A percentile compares a stretch with the other conserved stretches of the same genome.
Conservation (phyloP, 2,797 vertebrate species). For the Perodicticus potto region DNA sequence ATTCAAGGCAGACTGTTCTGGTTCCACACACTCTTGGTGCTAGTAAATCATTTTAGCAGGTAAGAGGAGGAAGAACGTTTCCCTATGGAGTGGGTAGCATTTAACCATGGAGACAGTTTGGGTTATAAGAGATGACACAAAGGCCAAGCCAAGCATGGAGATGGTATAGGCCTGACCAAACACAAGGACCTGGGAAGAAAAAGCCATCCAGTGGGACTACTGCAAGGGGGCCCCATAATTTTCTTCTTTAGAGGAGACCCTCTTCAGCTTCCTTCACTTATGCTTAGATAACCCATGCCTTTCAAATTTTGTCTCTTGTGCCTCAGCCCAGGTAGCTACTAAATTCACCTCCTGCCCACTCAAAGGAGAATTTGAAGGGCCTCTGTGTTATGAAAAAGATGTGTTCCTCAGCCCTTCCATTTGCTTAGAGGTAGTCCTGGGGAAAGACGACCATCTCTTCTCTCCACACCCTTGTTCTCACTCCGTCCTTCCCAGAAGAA, state of each 20-base stretch:
- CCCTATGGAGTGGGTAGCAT: neutral
- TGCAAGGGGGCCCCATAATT: neutral
- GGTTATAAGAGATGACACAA: neutral
- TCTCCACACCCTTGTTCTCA: neutral
- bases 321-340: neutral
- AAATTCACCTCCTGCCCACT: neutral
- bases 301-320: neutral
- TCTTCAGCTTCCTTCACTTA: neutral
- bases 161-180: neutral
- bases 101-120: neutral
- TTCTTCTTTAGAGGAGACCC: neutral
- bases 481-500: neutral
- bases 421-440: neutral
- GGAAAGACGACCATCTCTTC: neutral
- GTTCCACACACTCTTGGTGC: neutral
- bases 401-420: neutral
- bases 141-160: neutral
- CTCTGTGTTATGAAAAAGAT: neutral
- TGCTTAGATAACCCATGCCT: neutral
- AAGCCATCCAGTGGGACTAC: neutral
- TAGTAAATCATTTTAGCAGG: neutral
- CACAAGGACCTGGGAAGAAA: neutral
- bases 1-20: neutral
- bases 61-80: neutral
- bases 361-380: neutral